Percentiles rank a stretch among this genome's conserved stretches.
Evolutionary conservation across 2,113 vertebrate species (phyloP).

Genomic region (Siniperca chuatsi): DNA sequence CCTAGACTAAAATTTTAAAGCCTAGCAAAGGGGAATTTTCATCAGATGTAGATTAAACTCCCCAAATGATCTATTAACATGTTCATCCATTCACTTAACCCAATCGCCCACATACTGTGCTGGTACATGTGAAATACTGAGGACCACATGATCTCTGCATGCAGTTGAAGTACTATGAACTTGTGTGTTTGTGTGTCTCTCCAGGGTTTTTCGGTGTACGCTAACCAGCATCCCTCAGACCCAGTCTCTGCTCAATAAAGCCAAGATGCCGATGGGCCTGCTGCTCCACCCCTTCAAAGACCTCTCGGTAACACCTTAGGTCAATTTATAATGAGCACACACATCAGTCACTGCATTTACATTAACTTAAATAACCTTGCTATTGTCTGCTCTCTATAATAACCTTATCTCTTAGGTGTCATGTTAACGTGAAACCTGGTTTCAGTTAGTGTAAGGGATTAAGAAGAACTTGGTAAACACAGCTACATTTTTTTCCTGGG

Average conservation of each 20-base stretch:
- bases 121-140: not conserved
- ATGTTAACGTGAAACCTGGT: not conserved
- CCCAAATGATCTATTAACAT: not conserved
- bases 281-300: conserved; percentile 99
- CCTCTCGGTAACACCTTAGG: conserved; percentile 88
- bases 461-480: not conserved
- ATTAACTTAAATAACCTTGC: not conserved
- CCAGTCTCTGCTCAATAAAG: conserved; percentile 96
- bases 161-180: not conserved
- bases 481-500: not conserved
- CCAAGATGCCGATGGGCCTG: conserved; percentile 96
- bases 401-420: not conserved
- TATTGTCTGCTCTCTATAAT: not conserved
- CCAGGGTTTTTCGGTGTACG: conserved; percentile 94
- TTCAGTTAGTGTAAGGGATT: not conserved
- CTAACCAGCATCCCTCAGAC: conserved; percentile 97
- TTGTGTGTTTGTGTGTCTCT: conserved; percentile 17
- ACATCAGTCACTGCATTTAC: not conserved
- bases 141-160: not conserved
- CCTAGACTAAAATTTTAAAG: not conserved
- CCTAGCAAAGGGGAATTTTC: not conserved
- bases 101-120: not conserved
- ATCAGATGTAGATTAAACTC: not conserved
- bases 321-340: not conserved
- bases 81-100: not conserved